These are phyloP conservation scores for Aphidius gifuensis DNA, from an alignment of 1,140 invertebrate genomes.

Conservation along the genomic window DNA sequence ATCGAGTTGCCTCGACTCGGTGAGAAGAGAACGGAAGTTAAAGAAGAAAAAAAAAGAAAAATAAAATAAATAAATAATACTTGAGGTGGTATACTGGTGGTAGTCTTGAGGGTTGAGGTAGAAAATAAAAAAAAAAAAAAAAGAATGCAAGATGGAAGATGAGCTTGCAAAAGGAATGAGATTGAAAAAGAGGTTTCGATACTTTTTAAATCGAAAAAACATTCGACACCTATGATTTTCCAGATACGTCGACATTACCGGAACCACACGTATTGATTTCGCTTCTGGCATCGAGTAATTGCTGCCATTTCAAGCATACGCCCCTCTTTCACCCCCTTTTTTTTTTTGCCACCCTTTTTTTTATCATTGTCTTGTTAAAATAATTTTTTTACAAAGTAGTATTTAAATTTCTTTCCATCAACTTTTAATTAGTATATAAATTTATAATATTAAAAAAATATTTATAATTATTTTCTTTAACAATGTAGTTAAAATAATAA, in stretches of 20 bases:
- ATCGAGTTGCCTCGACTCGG: too few relatives aligned
- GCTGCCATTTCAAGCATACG: slow-evolving; percentile 9
- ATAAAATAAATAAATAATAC: too few relatives aligned
- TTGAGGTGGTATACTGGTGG: slow-evolving; percentile 9
- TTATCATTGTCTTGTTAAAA: too few relatives aligned
- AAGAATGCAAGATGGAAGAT: not conserved
- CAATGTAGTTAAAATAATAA: too few relatives aligned
- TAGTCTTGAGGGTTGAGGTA: not conserved
- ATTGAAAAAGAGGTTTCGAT: not conserved
- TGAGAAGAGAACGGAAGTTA: too few relatives aligned
- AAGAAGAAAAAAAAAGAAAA: too few relatives aligned
- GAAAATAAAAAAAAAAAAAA: slow-evolving; percentile 14
- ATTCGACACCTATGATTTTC: not conserved
- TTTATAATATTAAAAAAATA: too few relatives aligned
- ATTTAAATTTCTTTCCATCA: too few relatives aligned
- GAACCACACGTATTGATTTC: slow-evolving; percentile 38
- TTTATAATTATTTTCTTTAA: too few relatives aligned
- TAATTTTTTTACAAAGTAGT: not conserved
- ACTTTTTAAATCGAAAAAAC: not conserved
- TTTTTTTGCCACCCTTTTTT: not conserved
- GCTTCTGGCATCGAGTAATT: slow-evolving; percentile 22
- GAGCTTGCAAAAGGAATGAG: not conserved
- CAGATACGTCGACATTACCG: slow-evolving; percentile 6
- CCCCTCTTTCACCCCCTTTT: not conserved
- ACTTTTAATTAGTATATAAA: too few relatives aligned